Conservation (phyloP, 2,888 invertebrate species). For the Epirrhoe tristata region DNA sequence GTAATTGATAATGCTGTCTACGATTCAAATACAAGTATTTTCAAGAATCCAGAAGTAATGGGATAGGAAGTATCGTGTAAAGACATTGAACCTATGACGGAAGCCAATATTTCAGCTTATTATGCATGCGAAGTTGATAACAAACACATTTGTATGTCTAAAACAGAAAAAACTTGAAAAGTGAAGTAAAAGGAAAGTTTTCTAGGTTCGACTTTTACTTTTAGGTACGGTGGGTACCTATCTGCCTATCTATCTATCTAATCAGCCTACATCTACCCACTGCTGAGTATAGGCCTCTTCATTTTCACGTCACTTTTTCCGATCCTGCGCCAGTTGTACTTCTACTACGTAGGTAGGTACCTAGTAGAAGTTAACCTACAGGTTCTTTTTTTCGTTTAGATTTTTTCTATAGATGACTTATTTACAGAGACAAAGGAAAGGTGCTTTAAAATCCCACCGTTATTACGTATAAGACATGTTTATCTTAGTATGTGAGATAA, state of each 20-base stretch:
- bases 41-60: slow-evolving; percentile 23
- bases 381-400: background rate
- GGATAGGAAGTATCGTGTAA: slow-evolving; percentile 7
- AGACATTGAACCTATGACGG: slow-evolving; percentile 19
- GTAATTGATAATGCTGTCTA: slow-evolving; percentile 17
- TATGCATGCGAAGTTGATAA: slow-evolving; percentile 24
- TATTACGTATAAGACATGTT: slow-evolving; percentile 21
- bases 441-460: slow-evolving; percentile 2
- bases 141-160: slow-evolving; percentile 16
- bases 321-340: too few relatives aligned
- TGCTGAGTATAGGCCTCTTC: too few relatives aligned
- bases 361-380: too few relatives aligned
- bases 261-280: too few relatives aligned
- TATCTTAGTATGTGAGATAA: slow-evolving; percentile 40
- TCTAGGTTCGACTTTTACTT: background rate
- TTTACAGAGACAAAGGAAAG: background rate
- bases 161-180: background rate
- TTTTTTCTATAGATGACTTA: background rate
- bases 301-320: too few relatives aligned
- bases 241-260: too few relatives aligned
- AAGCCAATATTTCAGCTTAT: slow-evolving; percentile 12
- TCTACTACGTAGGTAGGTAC: too few relatives aligned
- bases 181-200: background rate
- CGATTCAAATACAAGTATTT: background rate
- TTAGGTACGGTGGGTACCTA: too few relatives aligned